Evolutionary conservation across 2,888 invertebrate species (phyloP), one percentile per base, ranked within the genome.

Genomic region (Arctia plantaginis): DNA sequence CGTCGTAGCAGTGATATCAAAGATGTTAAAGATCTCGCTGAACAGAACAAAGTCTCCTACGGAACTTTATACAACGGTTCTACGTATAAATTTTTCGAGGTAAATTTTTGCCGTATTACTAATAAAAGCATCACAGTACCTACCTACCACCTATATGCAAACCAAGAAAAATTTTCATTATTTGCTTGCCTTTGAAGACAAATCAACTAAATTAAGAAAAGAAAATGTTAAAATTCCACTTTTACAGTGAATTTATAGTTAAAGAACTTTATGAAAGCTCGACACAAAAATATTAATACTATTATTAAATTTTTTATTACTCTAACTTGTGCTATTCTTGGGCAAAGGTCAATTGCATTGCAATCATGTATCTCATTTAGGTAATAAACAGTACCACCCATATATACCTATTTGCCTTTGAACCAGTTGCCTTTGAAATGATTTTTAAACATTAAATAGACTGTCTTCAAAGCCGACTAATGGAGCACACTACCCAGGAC

Each of bases 31-130:
- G 98, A 98, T 88, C 96, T 99, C 59, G 97, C 98, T 13, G 97
- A 97, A 85, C 99, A 99, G 92, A 98, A 97, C 51, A 97, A 97
- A 91, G 98, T 99, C 83, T 97, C 98, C 86, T 99, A 99, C 89
- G 99, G 99, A 12, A 97, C 98, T 65, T 94, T 98, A 6, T 91
- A 91, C 72, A 97, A 97, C 73, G 98, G 98, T 4, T 97, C 98
- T 1, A 99, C 99, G 0, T 97, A 97, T 81, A 97, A 97, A 64
- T 99, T 99, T 92, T 99, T 99, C 91, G 96, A 97, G 96, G 98
- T 98, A 70, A 20, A 13, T 44, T 7, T 41, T 12, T 66, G 27
- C 39, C 39, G 27, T 30, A 27, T 10, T 30, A 4, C 18, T 44
- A 44, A 44, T 18, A 44, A 20, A 20, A 47, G 7, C 20, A 47